A percentile compares a stretch with the other conserved stretches of the same genome.
phyloP scores from a whole-genome alignment of 2,888 invertebrate genomes.

The Epinotia ramella region DNA sequence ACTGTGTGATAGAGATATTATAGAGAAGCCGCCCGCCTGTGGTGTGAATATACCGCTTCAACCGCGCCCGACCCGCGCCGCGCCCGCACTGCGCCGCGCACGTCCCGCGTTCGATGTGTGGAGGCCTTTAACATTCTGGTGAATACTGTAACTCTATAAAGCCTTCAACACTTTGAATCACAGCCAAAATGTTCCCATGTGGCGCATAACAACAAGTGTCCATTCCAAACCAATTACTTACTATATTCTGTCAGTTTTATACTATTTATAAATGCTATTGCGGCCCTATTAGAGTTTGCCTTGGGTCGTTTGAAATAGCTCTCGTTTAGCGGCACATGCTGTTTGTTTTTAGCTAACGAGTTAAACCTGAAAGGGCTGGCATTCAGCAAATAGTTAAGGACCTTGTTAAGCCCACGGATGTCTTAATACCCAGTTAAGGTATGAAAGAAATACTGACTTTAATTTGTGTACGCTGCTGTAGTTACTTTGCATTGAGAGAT shows the following conservation, averaged over 20 bases:
- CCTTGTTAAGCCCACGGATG: conserved; percentile 77
- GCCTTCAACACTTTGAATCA: conserved; percentile 9
- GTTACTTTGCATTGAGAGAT: conserved; percentile 10
- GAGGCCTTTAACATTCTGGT: background rate
- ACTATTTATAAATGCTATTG: conserved; percentile 7
- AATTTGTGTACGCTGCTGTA: conserved; percentile 28
- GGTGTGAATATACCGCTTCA: too few relatives aligned
- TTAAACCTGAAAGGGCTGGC: conserved; percentile 68
- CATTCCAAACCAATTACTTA: conserved; percentile 13
- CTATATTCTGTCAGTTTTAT: background rate
- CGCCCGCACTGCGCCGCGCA: too few relatives aligned
- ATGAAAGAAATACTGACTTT: conserved; percentile 59
- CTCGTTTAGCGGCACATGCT: conserved; percentile 65
- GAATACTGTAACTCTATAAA: background rate
- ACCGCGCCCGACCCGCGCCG: too few relatives aligned
- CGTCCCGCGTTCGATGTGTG: too few relatives aligned
- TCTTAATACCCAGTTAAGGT: conserved; percentile 67
- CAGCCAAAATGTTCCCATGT: conserved; percentile 13
- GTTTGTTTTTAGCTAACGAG: conserved; percentile 73
- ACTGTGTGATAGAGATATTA: too few relatives aligned
- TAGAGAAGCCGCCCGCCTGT: too few relatives aligned
- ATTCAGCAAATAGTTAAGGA: conserved; percentile 73
- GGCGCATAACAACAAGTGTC: conserved; percentile 17
- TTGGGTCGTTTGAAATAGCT: conserved; percentile 69
- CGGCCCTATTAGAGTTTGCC: conserved; percentile 58